Evolutionary conservation across 2,888 invertebrate genomes (phyloP).

Genomic region (Dicyrtoma fusca): DNA sequence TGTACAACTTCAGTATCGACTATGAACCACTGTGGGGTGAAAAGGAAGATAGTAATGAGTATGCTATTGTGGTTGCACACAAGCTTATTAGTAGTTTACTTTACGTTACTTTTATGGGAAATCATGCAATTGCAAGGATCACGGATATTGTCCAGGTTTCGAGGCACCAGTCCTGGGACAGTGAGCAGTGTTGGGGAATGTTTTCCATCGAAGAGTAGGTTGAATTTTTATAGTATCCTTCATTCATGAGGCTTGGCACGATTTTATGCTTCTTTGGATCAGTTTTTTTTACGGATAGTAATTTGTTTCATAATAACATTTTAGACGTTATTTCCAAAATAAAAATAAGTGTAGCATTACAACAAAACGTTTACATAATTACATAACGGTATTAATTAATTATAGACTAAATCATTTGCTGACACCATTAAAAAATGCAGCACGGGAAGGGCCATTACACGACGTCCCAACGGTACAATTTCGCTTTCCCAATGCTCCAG

Average conservation of each 20-base stretch:
- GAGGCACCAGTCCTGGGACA: slow-evolving; percentile 43
- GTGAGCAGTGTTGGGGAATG: slow-evolving; percentile 49
- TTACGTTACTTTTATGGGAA: slow-evolving; percentile 46
- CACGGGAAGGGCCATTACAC: slow-evolving; percentile 43
- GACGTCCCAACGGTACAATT: slow-evolving; percentile 41
- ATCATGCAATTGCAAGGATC: slow-evolving; percentile 46
- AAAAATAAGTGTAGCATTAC: no score
- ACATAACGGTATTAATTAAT: no score
- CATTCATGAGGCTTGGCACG: no score
- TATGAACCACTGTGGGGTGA: slow-evolving; percentile 38
- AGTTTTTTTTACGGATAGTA: background rate
- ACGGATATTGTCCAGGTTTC: slow-evolving; percentile 48
- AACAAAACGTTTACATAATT: no score
- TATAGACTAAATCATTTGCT: slow-evolving; percentile 46
- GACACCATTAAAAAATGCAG: slow-evolving; percentile 34
- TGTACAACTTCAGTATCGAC: slow-evolving; percentile 47
- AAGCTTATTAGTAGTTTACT: no score
- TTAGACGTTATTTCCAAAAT: no score
- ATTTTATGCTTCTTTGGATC: background rate
- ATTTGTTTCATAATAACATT: background rate
- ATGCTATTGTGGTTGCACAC: slow-evolving; percentile 28
- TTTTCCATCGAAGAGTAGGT: slow-evolving; percentile 43
- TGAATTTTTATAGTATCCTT: background rate
- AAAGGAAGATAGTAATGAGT: slow-evolving; percentile 33
- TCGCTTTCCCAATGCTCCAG: slow-evolving; percentile 49